Evolutionary conservation across 1,140 invertebrate species (phyloP).

Genomic region (Heliconius eleuchia): DNA sequence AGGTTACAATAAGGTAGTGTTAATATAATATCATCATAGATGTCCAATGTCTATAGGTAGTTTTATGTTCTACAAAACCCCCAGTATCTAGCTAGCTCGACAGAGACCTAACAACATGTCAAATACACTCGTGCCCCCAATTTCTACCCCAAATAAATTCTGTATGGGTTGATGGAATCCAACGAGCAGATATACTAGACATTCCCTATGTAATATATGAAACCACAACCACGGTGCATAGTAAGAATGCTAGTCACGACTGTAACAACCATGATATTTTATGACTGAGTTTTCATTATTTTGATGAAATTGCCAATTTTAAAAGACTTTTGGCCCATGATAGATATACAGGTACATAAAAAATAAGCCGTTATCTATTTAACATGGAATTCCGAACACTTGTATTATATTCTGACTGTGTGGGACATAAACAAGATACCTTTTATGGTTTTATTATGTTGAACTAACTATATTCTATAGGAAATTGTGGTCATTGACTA

Average conservation of each 20-base stretch:
- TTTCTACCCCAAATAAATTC: not conserved
- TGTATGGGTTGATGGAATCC: not conserved
- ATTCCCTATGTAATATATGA: not conserved
- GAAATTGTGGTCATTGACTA: slow-evolving; percentile 2
- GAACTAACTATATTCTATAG: not conserved
- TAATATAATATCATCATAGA: not conserved
- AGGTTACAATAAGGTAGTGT: not conserved
- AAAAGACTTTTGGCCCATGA: not conserved
- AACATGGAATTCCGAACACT: not conserved
- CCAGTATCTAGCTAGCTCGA: not conserved
- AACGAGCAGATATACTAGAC: not conserved
- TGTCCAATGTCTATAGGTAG: not conserved
- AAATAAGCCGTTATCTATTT: slow-evolving; percentile 11
- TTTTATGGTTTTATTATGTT: slow-evolving; percentile 8
- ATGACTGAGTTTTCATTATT: not conserved
- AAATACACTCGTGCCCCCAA: not conserved
- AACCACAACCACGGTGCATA: not conserved
- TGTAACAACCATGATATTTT: not conserved
- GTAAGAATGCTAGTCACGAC: not conserved
- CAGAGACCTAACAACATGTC: slow-evolving; percentile 1
- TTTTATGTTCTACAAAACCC: not conserved
- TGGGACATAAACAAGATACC: slow-evolving; percentile 3
- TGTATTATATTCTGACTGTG: slow-evolving; percentile 6
- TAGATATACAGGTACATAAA: not conserved
- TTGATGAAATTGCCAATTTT: not conserved